phyloP scores from a whole-genome alignment of 2,888 invertebrate species.

The Oscheius myriophilus region DNA sequence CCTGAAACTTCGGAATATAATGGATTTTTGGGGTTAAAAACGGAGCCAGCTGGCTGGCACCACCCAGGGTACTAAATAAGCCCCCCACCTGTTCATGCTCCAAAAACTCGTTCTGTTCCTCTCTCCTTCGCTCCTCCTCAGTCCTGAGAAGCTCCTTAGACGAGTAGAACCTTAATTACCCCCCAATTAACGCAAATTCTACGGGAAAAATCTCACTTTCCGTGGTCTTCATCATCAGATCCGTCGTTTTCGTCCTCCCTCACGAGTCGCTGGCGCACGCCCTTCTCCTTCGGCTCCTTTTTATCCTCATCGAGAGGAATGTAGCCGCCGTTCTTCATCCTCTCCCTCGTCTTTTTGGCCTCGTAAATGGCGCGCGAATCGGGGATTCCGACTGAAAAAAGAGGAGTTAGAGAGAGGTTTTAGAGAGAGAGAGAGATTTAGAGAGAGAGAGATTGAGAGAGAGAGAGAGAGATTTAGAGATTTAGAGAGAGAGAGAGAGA shows the following conservation, averaged over 20 bases:
- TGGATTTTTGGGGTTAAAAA: no score
- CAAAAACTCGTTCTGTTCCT: constrained; percentile 62
- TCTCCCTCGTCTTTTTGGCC: constrained; percentile 90
- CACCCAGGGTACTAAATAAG: no score
- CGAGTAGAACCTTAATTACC: constrained; percentile 59
- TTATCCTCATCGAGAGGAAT: constrained; percentile 75
- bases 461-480: neutral
- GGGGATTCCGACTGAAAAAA: constrained; percentile 78
- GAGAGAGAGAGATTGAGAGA: neutral
- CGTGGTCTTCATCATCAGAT: constrained; percentile 47
- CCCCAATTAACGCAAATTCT: neutral
- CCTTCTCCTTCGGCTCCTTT: constrained; percentile 36
- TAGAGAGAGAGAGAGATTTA: no score
- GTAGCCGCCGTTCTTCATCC: constrained; percentile 82
- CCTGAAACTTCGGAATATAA: no score
- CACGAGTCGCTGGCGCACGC: constrained; percentile 66
- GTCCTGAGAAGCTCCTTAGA: constrained; percentile 51
- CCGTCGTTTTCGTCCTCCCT: constrained; percentile 59
- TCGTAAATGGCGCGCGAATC: constrained; percentile 98
- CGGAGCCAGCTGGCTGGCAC: no score
- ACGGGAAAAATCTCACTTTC: neutral
- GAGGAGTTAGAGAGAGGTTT: no score
- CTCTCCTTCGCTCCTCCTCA: constrained; percentile 64
- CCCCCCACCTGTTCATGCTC: constrained; percentile 57
- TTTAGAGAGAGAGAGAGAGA: neutral